Evolutionary conservation across 1,140 invertebrate species (phyloP), one percentile per base, ranked within the genome.

Genomic region (Drosophila santomea): DNA sequence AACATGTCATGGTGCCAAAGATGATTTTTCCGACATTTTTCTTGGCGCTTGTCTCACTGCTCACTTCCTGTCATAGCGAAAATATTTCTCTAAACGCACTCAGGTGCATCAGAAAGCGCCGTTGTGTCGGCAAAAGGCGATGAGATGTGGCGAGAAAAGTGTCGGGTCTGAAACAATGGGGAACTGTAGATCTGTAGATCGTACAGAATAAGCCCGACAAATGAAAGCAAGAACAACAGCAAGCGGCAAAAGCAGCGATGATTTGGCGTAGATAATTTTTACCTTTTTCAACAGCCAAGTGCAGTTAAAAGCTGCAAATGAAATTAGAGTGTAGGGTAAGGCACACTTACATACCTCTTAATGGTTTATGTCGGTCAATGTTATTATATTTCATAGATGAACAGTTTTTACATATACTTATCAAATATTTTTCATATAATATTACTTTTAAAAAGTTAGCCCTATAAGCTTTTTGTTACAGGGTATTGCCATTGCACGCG

Each of bases 181-280:
- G 43, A 75, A 73, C 47, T 25, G 28, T 39, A 54, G 43, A 50
- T 78, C 47, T 25, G 20, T 39, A 58, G 43, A 50, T 74, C 67
- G 69, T 41, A 44, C 48, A 56, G 79, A 85, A 85, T 63, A 38
- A 61, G 39, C 41, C 48, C 41, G 47, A 52, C 64, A 43, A 75
- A 56, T 54, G 71, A 80, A 80, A 80, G 80, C 63, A 64, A 80
- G 76, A 79, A 80, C 48, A 56, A 25, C 57, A 57, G 28, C 36
- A 48, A 66, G 20, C 39, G 44, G 50, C 62, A 56, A 45, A 43
- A 36, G 66, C 54, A 25, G 47, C 51, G 55, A 86, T 85, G 68
- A 78, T 68, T 81, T 78, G 56, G 74, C 82, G 69, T 57, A 81
- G 78, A 86, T 86, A 81, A 86, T 80, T 74, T 77, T 55, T 51